phyloP scores from a whole-genome alignment of 2,888 invertebrate species.

The Lypha dubia region DNA sequence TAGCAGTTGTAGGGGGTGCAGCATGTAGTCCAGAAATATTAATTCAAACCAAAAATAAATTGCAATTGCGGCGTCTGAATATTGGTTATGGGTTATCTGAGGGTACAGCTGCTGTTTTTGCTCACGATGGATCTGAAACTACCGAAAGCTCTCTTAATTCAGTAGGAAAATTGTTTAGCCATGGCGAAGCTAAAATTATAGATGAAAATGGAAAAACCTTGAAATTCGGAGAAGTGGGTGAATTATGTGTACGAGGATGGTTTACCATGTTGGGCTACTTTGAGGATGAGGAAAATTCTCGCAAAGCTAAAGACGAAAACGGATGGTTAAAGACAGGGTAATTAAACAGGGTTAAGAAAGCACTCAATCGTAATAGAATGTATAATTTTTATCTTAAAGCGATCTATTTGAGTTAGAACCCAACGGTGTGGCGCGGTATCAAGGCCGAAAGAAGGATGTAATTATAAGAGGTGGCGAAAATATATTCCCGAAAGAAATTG shows the following conservation, averaged over 20 bases:
- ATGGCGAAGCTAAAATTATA: slow-evolving; percentile 85
- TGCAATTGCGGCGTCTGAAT: slow-evolving; percentile 84
- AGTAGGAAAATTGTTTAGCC: slow-evolving; percentile 84
- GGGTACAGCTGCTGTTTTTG: slow-evolving; percentile 84
- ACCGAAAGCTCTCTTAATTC: slow-evolving; percentile 82
- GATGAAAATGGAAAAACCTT: slow-evolving; percentile 86
- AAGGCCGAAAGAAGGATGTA: slow-evolving; percentile 89
- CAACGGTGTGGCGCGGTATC: slow-evolving; percentile 87
- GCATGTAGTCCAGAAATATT: slow-evolving; percentile 86
- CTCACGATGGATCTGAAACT: slow-evolving; percentile 83
- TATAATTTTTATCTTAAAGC: slow-evolving; percentile 63
- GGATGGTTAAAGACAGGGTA: slow-evolving; percentile 91
- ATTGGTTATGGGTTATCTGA: slow-evolving; percentile 86
- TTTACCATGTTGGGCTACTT: slow-evolving; percentile 89
- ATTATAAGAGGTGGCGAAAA: slow-evolving; percentile 91
- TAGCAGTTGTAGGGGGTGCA: slow-evolving; percentile 88
- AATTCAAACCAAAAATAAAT: slow-evolving; percentile 82
- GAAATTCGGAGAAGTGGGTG: slow-evolving; percentile 87
- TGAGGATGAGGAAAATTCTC: slow-evolving; percentile 88
- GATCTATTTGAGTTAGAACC: slow-evolving; percentile 85
- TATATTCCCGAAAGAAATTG: slow-evolving; percentile 90
- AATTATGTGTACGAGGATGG: slow-evolving; percentile 89
- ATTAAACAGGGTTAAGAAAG: no score
- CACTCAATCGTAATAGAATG: no score
- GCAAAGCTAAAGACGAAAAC: slow-evolving; percentile 85